Base-by-base conservation (phyloP, 2,888 invertebrate genomes). In the Rotaria socialis region DNA sequence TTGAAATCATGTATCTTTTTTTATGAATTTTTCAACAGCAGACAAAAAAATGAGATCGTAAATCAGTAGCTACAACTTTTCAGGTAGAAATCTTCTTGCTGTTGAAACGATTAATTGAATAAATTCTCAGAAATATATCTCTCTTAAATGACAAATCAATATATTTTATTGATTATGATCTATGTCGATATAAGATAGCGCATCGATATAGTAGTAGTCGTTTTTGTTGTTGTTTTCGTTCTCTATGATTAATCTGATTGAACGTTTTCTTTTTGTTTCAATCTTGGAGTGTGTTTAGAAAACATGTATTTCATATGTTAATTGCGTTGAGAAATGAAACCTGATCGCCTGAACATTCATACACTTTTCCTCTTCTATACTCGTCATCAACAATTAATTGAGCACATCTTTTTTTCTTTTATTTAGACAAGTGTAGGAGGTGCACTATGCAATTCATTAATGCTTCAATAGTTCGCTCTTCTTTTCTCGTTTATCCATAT, bases 381-480 rank as follows among this genome's bases (percentile, higher is more conserved):
- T 67, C 67, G 67, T 67, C 67, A 67, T 67, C 67, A 16, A 67
- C 67, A 67, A 67, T 67, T 67, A 67, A 67, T 67, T 67, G 67
- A 67, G 67, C 67, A 67, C 67, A 67, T 67, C 67, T 67, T 67
- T 56, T 56, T 67, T 35, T 19, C 67, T 67, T 67, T 35, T 67
- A 67, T 67, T 67, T 67, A 67, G 67, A 67, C 67, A 67, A 67
- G 67, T 67, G 67, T 67, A 14, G 67, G 67, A 19, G 67, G 67
- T 67, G 16, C 67, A 67, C 67, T 67, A 67, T 41, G 24, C 35
- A 67, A 67, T 67, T 67, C 35, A 67, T 67, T 67, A 56, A 67
- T 67, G 67, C 67, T 67, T 67, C 67, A 67, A 67, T 67, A 67
- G 67, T 67, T 67, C 67, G 35, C 11, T 67, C 67, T 35, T 67